These are phyloP conservation scores for Iguana delicatissima DNA, from an alignment of 2,797 vertebrate species.

Conservation along the genomic window DNA sequence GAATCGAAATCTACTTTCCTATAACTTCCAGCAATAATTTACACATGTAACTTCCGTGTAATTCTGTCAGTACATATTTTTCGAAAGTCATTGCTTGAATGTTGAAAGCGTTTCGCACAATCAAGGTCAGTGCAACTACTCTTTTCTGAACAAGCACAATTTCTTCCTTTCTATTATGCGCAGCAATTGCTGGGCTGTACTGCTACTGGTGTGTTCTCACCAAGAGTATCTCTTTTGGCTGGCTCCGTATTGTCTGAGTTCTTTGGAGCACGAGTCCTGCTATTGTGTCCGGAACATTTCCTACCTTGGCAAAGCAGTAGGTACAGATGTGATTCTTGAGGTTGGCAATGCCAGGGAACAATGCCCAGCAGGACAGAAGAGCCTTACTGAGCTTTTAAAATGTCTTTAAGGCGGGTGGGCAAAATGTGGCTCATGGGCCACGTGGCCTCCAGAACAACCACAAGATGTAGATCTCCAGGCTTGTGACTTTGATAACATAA, in stretches of 20 bases:
- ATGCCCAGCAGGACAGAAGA: background rate
- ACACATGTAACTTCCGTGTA: too few relatives aligned
- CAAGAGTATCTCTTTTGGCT: background rate
- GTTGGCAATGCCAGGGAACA: background rate
- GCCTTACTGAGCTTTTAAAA: too few relatives aligned
- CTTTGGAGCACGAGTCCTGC: too few relatives aligned
- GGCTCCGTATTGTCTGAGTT: slow-evolving; percentile 16
- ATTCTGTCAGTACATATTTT: too few relatives aligned
- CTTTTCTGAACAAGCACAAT: background rate
- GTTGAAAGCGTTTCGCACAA: background rate
- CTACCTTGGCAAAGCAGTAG: background rate
- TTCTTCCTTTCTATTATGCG: background rate
- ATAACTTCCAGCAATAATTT: too few relatives aligned
- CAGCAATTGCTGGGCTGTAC: background rate
- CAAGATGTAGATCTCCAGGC: too few relatives aligned
- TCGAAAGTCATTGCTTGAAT: background rate
- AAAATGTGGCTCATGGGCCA: too few relatives aligned
- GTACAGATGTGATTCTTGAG: background rate
- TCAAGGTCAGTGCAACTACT: background rate
- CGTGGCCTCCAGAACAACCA: too few relatives aligned
- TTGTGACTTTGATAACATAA: too few relatives aligned
- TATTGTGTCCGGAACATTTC: background rate
- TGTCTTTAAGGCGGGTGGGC: too few relatives aligned
- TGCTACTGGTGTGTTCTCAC: background rate
- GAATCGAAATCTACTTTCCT: too few relatives aligned